Conservation (phyloP, 1,140 invertebrate genomes). For the Zeugodacus cucurbitae region DNA sequence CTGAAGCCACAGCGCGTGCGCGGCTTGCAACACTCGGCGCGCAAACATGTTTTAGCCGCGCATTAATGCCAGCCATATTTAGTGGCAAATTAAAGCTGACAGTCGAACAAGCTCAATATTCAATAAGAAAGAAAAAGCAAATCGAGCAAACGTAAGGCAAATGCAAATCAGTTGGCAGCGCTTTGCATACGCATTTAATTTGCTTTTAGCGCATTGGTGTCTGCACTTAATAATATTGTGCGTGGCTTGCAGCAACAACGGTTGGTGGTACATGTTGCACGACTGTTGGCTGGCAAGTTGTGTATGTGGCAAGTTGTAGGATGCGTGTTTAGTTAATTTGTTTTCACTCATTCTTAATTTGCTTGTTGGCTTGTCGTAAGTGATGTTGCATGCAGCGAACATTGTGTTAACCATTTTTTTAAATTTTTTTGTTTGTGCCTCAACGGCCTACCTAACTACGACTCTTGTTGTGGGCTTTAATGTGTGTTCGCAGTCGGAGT, state of each 20-base stretch:
- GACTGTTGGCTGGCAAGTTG: neutral
- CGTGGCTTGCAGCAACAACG: neutral
- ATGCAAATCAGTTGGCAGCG: constrained; percentile 22
- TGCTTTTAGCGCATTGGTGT: neutral
- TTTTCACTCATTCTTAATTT: constrained; percentile 31
- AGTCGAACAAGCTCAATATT: constrained; percentile 18
- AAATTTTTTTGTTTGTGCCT: no score
- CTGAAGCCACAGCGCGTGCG: neutral
- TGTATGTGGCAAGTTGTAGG: constrained; percentile 30
- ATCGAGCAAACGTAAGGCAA: neutral
- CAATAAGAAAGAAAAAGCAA: constrained; percentile 34
- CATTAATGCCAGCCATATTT: constrained; percentile 1
- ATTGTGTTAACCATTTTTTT: neutral
- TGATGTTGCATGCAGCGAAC: neutral
- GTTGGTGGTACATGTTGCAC: neutral
- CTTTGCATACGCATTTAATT: neutral
- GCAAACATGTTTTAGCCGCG: neutral
- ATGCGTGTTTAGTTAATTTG: constrained; percentile 37
- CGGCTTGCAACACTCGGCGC: neutral
- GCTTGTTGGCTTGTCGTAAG: neutral
- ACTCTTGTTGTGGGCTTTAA: neutral
- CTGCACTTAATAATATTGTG: neutral
- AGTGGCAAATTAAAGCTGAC: constrained; percentile 26
- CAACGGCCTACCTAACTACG: neutral
- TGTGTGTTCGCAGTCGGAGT: neutral